Conservation (phyloP, 1,140 invertebrate genomes). For the Zophobas morio region DNA sequence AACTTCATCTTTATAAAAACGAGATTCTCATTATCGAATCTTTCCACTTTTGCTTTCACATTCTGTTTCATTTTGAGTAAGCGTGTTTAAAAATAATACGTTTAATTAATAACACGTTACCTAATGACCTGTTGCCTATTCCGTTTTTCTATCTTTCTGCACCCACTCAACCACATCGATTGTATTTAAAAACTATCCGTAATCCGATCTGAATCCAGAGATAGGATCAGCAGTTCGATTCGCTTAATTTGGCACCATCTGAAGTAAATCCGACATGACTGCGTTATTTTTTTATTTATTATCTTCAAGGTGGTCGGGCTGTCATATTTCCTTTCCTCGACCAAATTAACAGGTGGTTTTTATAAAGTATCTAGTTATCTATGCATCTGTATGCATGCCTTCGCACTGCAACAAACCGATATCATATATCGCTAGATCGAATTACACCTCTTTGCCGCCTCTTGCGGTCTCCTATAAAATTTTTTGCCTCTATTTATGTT, state of each 20-base stretch:
- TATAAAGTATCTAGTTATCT: conserved; percentile 63
- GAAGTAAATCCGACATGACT: conserved; percentile 56
- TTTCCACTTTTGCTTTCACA: not conserved
- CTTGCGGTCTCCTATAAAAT: conserved; percentile 8
- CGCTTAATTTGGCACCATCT: conserved; percentile 59
- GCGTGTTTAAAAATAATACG: too few relatives aligned
- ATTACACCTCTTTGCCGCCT: conserved; percentile 47
- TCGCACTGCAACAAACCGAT: conserved; percentile 55
- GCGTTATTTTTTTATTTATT: conserved; percentile 58
- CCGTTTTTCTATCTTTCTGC: conserved; percentile 21
- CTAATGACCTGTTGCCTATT: conserved; percentile 12
- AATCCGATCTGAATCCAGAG: conserved; percentile 31
- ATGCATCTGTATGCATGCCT: conserved; percentile 62
- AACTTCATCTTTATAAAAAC: too few relatives aligned
- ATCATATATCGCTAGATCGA: conserved; percentile 52
- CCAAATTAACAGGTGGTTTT: conserved; percentile 62
- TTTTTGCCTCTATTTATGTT: conserved; percentile 7
- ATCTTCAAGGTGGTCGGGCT: conserved; percentile 59
- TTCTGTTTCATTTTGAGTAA: not conserved
- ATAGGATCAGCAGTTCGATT: conserved; percentile 46
- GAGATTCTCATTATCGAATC: not conserved
- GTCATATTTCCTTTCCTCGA: conserved; percentile 59
- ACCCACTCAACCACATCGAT: conserved; percentile 27
- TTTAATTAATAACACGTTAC: not conserved
- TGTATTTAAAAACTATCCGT: conserved; percentile 43